phyloP scores from a whole-genome alignment of 2,797 vertebrate genomes.

The Gallirallus australis region DNA sequence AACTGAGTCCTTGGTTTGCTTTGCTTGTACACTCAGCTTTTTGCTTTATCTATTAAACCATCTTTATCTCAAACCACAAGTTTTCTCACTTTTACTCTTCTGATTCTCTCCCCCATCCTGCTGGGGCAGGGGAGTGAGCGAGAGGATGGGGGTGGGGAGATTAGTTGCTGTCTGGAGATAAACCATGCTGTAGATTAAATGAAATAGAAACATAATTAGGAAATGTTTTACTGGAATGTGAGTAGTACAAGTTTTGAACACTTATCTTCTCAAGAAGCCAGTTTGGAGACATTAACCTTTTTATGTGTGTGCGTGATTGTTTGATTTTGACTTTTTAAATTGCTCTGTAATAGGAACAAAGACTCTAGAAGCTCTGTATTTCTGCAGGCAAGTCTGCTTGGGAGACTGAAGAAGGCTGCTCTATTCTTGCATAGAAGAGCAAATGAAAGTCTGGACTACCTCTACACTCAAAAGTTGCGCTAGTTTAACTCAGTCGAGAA shows the following conservation, averaged over 20 bases:
- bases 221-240: background rate
- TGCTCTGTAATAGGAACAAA: background rate
- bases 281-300: background rate
- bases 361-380: background rate
- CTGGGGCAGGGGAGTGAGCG: too few relatives aligned
- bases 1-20: too few relatives aligned
- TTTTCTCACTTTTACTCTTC: too few relatives aligned
- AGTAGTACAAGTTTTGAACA: background rate
- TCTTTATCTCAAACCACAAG: too few relatives aligned
- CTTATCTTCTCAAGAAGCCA: background rate
- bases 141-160: too few relatives aligned
- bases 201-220: background rate
- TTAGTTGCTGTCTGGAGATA: too few relatives aligned
- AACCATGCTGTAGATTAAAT: background rate
- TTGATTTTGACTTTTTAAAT: background rate
- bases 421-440: background rate
- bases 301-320: background rate
- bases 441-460: background rate
- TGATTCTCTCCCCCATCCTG: too few relatives aligned
- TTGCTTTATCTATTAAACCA: too few relatives aligned
- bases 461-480: background rate
- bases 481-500: background rate
- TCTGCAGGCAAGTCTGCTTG: background rate
- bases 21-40: too few relatives aligned
- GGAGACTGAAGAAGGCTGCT: background rate